Base-by-base conservation (phyloP, 2,113 vertebrate genomes). In the Aramus guarauna region DNA sequence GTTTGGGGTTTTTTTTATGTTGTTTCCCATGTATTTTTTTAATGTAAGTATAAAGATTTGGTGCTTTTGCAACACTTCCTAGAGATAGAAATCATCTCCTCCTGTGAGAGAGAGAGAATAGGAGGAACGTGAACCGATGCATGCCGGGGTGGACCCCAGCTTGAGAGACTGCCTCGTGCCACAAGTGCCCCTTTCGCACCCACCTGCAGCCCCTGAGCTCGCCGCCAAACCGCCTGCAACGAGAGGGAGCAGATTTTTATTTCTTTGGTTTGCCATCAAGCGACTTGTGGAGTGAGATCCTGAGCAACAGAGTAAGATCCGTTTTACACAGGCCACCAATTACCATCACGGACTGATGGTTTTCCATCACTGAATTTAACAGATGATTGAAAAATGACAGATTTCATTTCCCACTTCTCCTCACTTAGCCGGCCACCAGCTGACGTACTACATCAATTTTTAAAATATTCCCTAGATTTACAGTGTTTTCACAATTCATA, bases 61-160 rank as follows among this genome's bases (percentile, higher is more conserved):
- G 18, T 79, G n/a, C 20, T 78, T 92, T 66, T 63, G 47, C 81
- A 91, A 81, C 17, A 36, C 6, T 24, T 48, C 5, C 18, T 68
- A 32, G 43, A 75, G 23, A 71, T 0, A 76, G 21, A 64, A 68
- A 47, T 39, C 23, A 56, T 19, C 39, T 76, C 32, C 20, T 53
- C 18, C 69, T 27, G 34, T 12, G 53, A 62, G 52, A 17, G 30
- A 11, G 14, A 29, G 21, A 4, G 23, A 30, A 5, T 12, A 16
- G 48, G 9, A 78, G 55, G 34, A 63, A 29, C 1, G 1, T 19
- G 22, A 32, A 16, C 58, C 13, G 52, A 53, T 34, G 37, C 0
- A 1, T 1, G 2, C 50, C 0, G 0, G 6, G 30, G 18, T 9
- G 12, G 32, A 50, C 9, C 10, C n/a, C 2, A 6, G 32, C 41